These are phyloP conservation scores for Pardalotus punctatus DNA, from an alignment of 2,113 vertebrate species.

Conservation along the genomic window DNA sequence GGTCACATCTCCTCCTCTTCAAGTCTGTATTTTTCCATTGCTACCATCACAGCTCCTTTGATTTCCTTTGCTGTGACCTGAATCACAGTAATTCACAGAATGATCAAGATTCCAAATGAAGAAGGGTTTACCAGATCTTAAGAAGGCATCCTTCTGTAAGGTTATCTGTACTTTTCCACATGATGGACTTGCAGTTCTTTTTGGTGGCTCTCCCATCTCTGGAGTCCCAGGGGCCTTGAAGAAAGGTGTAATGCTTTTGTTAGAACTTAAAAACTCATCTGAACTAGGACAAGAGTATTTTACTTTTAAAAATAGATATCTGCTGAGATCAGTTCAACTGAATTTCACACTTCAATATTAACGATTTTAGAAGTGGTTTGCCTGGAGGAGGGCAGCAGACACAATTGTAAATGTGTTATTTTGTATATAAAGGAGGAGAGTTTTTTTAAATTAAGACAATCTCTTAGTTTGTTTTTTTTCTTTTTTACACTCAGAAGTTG, in stretches of 20 bases:
- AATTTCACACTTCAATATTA: background rate
- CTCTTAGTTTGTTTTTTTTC: fast-evolving
- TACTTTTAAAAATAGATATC: background rate
- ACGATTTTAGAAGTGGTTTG: background rate
- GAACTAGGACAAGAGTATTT: background rate
- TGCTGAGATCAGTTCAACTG: background rate
- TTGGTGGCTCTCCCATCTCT: background rate
- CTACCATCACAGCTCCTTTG: background rate
- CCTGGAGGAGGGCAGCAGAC: background rate
- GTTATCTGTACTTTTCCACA: background rate
- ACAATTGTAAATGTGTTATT: background rate
- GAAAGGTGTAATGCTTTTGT: background rate
- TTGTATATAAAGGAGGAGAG: background rate
- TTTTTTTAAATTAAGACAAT: background rate
- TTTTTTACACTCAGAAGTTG: background rate
- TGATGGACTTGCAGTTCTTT: background rate
- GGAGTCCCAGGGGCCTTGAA: background rate
- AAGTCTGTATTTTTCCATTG: background rate
- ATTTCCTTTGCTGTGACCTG: background rate
- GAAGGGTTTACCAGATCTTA: background rate
- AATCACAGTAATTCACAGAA: background rate
- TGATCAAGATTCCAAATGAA: background rate
- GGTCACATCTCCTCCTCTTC: background rate
- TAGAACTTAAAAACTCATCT: background rate
- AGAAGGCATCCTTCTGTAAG: background rate